Base-by-base conservation (phyloP, 2,113 vertebrate species). In the Tylochromis polylepis region DNA sequence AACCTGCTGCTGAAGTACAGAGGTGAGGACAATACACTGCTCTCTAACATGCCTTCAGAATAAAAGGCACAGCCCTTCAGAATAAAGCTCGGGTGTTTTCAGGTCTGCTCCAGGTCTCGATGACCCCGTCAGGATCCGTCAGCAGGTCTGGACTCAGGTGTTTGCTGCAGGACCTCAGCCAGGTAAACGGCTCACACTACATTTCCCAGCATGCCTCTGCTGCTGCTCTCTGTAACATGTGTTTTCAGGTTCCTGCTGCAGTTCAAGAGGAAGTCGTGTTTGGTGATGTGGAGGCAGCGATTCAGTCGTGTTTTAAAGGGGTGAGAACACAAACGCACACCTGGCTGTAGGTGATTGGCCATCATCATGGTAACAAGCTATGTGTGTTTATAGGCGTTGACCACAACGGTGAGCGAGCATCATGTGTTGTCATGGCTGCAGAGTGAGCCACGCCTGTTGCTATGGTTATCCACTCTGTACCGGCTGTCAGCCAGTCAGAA, bases 371-470 rank as follows among this genome's bases (percentile, higher is more conserved):
- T 1, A 4, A 87, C 29, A 15, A 7, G 1, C 70, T 3, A 0
- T 78, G 59, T 95, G 77, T 90, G 75, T 8, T 95, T 96, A 84
- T 96, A 97, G 89, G 93, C 92, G 46, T 53, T 88, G 65, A 83
- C 88, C 11, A 58, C 87, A 0, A 58, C 85, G 11, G 88, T 95
- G 38, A 91, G 82, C 16, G 88, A 95, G 86, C 94, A 96, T 41
- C 96, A 96, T 65, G 96, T 98, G 83, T n/a, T 96, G 2, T 94
- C 94, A 51, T 99, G 98, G 97, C 88, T 97, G 43, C 95, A 92
- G 85, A 95, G 93, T 0, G 97, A 97, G 56, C 97, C 97, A 7
- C 88, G 51, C 29, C 85, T 97, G 92, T 95, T 98, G 70, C 95
- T 96, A 16, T 98, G 97, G 97, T 92, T 98, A 46, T 97, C 97